Base-by-base conservation (phyloP, 1,140 invertebrate genomes). In the Caenorhabditis latens region DNA sequence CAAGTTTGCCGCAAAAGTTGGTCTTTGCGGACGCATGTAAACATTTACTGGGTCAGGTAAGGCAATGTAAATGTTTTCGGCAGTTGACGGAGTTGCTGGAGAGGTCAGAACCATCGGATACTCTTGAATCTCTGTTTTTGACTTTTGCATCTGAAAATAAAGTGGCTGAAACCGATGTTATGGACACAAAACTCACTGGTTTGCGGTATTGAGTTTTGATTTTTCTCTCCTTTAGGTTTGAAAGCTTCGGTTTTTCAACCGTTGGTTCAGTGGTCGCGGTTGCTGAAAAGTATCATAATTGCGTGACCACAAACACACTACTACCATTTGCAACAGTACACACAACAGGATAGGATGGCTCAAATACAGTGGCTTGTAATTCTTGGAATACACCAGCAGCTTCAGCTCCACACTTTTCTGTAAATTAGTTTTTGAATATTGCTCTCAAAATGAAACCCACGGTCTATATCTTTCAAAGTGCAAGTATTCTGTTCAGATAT, bases 401-500 rank as follows among this genome's bases (percentile, higher is more conserved):
- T 13, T 67, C 71, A 21, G 50, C 48, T 2, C 87, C 87, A 61
- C 87, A 88, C 42, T 88, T 88, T n/a, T 84, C 67, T 84, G 19
- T 43, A 85, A 79, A 43, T 6, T 14, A 58, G 11, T 65, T 1
- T 43, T 84, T 79, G 11, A 79, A 21, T 53, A 32, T 19, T 8
- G 14, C 4, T 4, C 14, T 16, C 4, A 40, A 21, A 53, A 53
- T 48, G 42, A 0, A 55, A 42, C 4, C 43, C 14, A 86, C 86
- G 65, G n/a, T 86, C 50, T 19, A 86, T 86, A 65, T 86, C 86
- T n/a, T 83, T 84, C 63, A 88, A 9, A 46, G 87, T 85, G 57
- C 87, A 88, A 13, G 67, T 75, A 32, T 88, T 87, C 40, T 88
- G 87, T 55, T 84, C 87, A 53, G 83, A 84, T 19, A 84, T 88